Evolutionary conservation across 1,140 invertebrate genomes (phyloP).

Genomic region (Bacillus rossius): DNA sequence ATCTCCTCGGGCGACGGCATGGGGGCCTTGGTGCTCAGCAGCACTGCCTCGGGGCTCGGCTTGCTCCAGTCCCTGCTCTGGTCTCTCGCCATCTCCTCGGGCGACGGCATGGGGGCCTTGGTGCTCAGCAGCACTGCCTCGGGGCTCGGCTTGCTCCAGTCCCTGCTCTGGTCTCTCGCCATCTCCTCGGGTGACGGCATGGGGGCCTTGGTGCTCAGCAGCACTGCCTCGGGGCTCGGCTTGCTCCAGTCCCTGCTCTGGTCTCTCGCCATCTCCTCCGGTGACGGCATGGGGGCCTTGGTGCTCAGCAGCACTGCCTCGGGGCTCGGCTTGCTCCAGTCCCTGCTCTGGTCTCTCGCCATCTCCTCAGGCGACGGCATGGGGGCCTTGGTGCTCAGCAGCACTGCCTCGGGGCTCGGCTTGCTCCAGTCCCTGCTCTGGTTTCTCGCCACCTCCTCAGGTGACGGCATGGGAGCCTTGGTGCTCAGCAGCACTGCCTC

Average conservation of each 20-base stretch:
- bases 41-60: neutral
- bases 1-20: slow-evolving; percentile 31
- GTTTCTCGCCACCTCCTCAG: slow-evolving; percentile 25
- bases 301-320: slow-evolving; percentile 6
- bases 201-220: slow-evolving; percentile 18
- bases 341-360: slow-evolving; percentile 7
- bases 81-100: slow-evolving; percentile 24
- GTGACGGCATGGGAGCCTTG: slow-evolving; percentile 27
- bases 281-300: slow-evolving; percentile 27
- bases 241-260: slow-evolving; percentile 7
- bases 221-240: neutral
- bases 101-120: slow-evolving; percentile 27
- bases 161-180: slow-evolving; percentile 7
- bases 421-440: slow-evolving; percentile 7
- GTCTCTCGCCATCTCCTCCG: slow-evolving; percentile 24
- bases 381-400: slow-evolving; percentile 18
- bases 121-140: slow-evolving; percentile 6
- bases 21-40: slow-evolving; percentile 18
- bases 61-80: slow-evolving; percentile 7
- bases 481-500: slow-evolving; percentile 6
- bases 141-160: slow-evolving; percentile 4
- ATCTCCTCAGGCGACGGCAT: slow-evolving; percentile 31
- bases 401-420: neutral
- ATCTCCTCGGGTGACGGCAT: slow-evolving; percentile 31
- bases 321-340: slow-evolving; percentile 4